These are phyloP conservation scores for Ips nitidus DNA, from an alignment of 1,140 invertebrate genomes.

Conservation along the genomic window DNA sequence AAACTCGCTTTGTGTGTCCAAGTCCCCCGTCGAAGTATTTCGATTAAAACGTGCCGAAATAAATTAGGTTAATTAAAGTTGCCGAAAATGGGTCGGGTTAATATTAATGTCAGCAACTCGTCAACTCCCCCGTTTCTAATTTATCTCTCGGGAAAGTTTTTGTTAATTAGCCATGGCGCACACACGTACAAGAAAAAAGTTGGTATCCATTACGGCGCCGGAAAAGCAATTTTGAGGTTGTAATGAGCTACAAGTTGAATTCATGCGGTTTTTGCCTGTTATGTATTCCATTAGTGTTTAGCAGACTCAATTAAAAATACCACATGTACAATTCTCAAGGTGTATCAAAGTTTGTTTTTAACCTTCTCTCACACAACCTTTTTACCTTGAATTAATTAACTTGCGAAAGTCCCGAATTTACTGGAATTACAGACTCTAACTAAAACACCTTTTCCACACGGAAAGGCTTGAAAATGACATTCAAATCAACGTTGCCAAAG, in stretches of 20 bases:
- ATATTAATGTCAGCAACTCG: slow-evolving; percentile 2
- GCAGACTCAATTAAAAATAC: no score
- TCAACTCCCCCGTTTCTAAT: neutral
- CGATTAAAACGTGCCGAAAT: slow-evolving; percentile 4
- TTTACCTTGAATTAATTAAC: no score
- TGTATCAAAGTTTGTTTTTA: no score
- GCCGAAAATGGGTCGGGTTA: neutral
- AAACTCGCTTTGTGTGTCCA: neutral
- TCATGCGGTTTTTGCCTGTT: neutral
- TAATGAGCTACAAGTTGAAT: neutral
- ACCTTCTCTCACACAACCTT: no score
- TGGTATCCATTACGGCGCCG: neutral
- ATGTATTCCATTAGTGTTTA: no score
- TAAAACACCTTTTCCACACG: no score
- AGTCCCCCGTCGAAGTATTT: neutral
- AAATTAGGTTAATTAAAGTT: slow-evolving; percentile 5
- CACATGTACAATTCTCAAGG: no score
- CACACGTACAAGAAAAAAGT: neutral
- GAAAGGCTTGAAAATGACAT: no score
- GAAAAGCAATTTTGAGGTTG: neutral
- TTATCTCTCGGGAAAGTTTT: neutral
- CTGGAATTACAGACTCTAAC: no score
- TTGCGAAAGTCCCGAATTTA: no score
- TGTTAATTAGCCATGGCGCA: neutral
- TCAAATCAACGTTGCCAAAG: no score